These are phyloP conservation scores for Erannis defoliaria DNA, from an alignment of 2,888 invertebrate genomes.

Conservation along the genomic window DNA sequence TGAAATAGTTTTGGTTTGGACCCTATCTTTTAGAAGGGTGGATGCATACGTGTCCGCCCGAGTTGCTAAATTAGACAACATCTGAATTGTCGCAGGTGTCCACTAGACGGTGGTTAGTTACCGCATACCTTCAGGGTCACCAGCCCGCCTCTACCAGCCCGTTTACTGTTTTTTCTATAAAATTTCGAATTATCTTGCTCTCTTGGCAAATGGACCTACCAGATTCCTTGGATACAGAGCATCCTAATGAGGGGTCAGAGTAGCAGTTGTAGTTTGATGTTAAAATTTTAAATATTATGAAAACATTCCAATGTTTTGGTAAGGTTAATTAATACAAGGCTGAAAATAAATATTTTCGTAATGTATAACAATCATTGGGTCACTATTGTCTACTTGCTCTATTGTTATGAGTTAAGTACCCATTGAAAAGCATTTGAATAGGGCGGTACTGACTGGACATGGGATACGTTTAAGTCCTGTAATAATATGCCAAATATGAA, in stretches of 20 bases:
- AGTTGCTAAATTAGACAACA: too few species aligned
- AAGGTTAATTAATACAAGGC: not conserved
- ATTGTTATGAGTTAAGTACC: not conserved
- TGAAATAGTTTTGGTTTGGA: too few species aligned
- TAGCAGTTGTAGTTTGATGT: not conserved
- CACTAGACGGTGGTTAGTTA: too few species aligned
- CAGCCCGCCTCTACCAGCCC: too few species aligned
- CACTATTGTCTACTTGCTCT: not conserved
- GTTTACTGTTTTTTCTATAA: too few species aligned
- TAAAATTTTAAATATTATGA: slow-evolving; percentile 2
- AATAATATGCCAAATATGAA: too few species aligned
- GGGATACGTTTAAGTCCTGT: too few species aligned
- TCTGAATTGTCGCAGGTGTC: too few species aligned
- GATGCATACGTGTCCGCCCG: too few species aligned
- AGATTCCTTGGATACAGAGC: not conserved
- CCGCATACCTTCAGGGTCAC: too few species aligned
- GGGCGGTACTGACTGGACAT: not conserved
- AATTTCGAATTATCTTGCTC: too few species aligned
- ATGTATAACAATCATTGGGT: slow-evolving; percentile 1
- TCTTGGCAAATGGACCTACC: not conserved
- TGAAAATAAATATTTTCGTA: not conserved
- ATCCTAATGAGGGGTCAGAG: not conserved
- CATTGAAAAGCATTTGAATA: not conserved
- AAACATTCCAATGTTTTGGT: not conserved
- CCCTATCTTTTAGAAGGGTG: too few species aligned